Conservation (phyloP, 2,797 vertebrate genomes). For the Cyprinella venusta region DNA sequence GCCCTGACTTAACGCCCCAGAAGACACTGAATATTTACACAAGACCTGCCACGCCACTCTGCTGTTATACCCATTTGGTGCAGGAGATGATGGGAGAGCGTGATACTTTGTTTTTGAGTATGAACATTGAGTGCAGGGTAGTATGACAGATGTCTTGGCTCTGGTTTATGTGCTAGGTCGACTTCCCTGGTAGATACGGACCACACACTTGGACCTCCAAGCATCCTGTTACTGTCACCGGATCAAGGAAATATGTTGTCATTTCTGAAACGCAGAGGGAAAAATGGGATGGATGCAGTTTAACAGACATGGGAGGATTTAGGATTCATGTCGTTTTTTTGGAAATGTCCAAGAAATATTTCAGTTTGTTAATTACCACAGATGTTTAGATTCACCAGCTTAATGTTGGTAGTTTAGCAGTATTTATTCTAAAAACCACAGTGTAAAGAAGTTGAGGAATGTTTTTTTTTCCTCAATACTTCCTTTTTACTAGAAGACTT, state of each 20-base stretch:
- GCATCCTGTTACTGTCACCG: conserved; percentile 32
- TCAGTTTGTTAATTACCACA: neutral
- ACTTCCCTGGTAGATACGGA: conserved; percentile 48
- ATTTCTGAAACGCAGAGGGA: conserved; percentile 31
- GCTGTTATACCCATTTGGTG: conserved; percentile 55
- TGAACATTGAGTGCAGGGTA: conserved; percentile 50
- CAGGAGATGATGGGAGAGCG: conserved; percentile 61
- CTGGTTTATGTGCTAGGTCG: conserved; percentile 51
- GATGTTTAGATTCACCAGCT: neutral
- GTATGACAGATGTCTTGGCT: conserved; percentile 57
- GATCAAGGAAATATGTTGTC: conserved; percentile 50
- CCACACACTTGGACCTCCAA: conserved; percentile 50
- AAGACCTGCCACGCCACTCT: conserved; percentile 52
- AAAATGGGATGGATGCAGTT: conserved; percentile 18
- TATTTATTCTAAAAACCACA: neutral
- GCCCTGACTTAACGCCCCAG: conserved; percentile 52
- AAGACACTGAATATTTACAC: conserved; percentile 57
- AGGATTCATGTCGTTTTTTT: neutral
- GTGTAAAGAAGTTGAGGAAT: neutral
- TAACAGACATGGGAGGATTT: conserved; percentile 1
- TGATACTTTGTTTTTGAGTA: conserved; percentile 58
- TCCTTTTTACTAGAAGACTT: conserved; percentile 17
- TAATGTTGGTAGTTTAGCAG: neutral
- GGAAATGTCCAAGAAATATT: neutral
- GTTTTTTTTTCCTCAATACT: neutral